Evolutionary conservation across 2,797 vertebrate genomes (phyloP), one percentile per base, ranked within the genome.

Genomic region (Dicrostonyx torquatus): DNA sequence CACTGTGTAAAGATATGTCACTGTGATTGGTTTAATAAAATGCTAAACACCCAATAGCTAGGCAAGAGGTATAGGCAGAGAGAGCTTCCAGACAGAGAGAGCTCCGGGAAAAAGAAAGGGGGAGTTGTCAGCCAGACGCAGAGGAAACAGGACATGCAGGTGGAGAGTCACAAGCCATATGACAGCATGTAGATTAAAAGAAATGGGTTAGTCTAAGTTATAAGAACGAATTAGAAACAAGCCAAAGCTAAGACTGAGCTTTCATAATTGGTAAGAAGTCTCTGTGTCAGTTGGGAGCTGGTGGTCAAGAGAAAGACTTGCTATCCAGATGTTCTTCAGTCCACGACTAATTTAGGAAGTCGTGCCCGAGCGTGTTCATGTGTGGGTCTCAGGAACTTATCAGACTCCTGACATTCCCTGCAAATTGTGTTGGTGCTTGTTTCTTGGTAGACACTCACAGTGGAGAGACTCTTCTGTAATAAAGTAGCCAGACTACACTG

Each of bases 391-490:
- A 17, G 62, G 37, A 91, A 92, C 20, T 85, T 85, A 22, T 37
- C 5, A 3, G 66, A 50, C 2, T 15, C 15, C 70, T 40, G 15
- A 48, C 11, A 64, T 14, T 89, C 37, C 80, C n/a, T 72, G 45
- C 3, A 94, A 77, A 82, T 73, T 76, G 53, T 84, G 7, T 82
- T 29, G 8, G 26, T 87, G 29, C 76, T 90, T 93, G 82, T 94
- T 87, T 89, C 50, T 43, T 93, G 60, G 55, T 48, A 78, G 82
- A 79, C 76, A 53, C 34, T 64, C 31, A 89, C 4, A 92, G 84
- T 89, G 70, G 94, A 92, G 43, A 92, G 37, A 45, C 37, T 76
- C 34, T 96, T 40, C 68, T 94, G 1, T 83, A 91, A 62, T 18
- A 92, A 2, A 87, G 62, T 75, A 68, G 43, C 45, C 48, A 89